Percentiles rank a stretch among this genome's conserved stretches.
Evolutionary conservation across 2,797 vertebrate species (phyloP).

Genomic region (Rhinella marina): DNA sequence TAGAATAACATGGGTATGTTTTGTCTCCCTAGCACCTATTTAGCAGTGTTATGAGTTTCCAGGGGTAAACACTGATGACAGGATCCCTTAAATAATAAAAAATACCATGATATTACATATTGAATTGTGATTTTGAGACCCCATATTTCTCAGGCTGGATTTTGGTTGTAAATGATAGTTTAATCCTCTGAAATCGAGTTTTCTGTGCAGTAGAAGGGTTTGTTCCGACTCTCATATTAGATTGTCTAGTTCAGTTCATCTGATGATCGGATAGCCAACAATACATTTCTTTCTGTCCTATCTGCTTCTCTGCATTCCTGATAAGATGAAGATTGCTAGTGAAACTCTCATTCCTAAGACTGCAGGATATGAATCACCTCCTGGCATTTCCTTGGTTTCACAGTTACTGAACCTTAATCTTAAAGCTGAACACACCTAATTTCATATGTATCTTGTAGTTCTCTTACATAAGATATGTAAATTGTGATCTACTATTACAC

Average conservation of each 20-base stretch:
- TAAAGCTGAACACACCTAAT: slow-evolving; percentile 19
- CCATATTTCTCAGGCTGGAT: not conserved
- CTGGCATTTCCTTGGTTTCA: slow-evolving; percentile 76
- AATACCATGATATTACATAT: not conserved
- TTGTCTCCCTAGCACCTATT: no score
- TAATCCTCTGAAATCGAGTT: slow-evolving; percentile 13
- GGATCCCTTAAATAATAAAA: not conserved
- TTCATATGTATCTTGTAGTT: not conserved
- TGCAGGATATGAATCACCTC: slow-evolving; percentile 79
- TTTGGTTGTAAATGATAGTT: slow-evolving; percentile 31
- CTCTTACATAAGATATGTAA: not conserved
- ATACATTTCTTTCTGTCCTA: slow-evolving; percentile 12
- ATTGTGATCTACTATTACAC: not conserved
- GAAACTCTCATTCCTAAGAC: slow-evolving; percentile 53
- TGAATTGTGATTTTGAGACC: not conserved
- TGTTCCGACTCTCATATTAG: not conserved
- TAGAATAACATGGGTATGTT: no score
- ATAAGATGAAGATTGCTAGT: slow-evolving; percentile 32
- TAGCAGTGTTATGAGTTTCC: no score
- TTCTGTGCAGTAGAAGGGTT: not conserved
- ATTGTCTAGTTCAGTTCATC: not conserved
- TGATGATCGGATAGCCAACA: slow-evolving; percentile 15
- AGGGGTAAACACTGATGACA: no score
- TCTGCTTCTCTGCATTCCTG: slow-evolving; percentile 43
- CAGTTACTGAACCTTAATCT: slow-evolving; percentile 69